Conservation (phyloP, 2,797 vertebrate genomes). For the Bryconaethiops microstoma region DNA sequence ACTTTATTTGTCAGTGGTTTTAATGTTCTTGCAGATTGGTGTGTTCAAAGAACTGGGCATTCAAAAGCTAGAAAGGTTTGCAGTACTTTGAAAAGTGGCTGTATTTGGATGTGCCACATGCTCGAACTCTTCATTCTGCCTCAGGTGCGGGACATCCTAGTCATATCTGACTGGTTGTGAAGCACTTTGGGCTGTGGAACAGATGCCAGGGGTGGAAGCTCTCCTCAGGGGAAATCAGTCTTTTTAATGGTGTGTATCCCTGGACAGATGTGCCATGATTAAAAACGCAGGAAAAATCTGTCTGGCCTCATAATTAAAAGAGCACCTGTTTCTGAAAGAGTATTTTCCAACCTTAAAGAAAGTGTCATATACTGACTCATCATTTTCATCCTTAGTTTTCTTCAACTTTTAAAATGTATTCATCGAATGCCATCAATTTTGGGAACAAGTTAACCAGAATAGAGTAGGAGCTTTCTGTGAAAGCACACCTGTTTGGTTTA, state of each 20-base stretch:
- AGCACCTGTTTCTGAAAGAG: slow-evolving; percentile 69
- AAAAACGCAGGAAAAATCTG: slow-evolving; percentile 70
- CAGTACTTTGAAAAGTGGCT: slow-evolving; percentile 40
- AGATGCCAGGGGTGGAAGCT: slow-evolving; percentile 68
- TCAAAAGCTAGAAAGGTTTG: slow-evolving; percentile 20
- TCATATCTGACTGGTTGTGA: slow-evolving; percentile 58
- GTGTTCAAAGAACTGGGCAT: background rate
- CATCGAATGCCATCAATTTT: background rate
- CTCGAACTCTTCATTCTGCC: slow-evolving; percentile 41
- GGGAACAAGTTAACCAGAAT: background rate
- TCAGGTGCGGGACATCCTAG: slow-evolving; percentile 53
- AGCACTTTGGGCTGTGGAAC: slow-evolving; percentile 61
- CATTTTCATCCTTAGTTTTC: background rate
- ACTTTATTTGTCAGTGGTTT: no score
- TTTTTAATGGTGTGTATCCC: slow-evolving; percentile 68
- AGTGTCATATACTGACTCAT: slow-evolving; percentile 14
- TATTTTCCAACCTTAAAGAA: slow-evolving; percentile 35
- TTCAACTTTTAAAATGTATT: background rate
- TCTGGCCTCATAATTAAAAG: slow-evolving; percentile 74
- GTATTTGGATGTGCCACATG: slow-evolving; percentile 20
- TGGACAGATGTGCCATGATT: slow-evolving; percentile 74
- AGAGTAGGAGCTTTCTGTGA: background rate
- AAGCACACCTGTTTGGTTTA: no score
- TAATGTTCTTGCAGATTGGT: no score
- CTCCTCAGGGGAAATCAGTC: slow-evolving; percentile 74